Evolutionary conservation across 2,888 invertebrate species (phyloP).

Genomic region (Agrochola lota): DNA sequence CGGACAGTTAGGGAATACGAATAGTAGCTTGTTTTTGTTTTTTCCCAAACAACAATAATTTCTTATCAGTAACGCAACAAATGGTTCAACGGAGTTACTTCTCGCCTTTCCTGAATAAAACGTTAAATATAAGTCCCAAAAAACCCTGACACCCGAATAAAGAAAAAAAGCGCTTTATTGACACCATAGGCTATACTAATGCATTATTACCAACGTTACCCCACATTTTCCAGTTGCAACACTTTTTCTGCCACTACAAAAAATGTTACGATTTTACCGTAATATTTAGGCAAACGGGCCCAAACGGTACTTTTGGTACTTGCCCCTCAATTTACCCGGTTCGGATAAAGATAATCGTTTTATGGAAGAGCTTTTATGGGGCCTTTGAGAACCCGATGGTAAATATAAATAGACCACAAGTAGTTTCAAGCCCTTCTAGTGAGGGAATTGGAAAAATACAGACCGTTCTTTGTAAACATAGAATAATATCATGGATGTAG

Average conservation of each 20-base stretch:
- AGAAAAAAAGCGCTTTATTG: not conserved
- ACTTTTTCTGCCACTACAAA: slow-evolving; percentile 40
- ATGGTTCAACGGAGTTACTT: not conserved
- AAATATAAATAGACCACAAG: slow-evolving; percentile 49
- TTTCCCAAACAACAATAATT: too few species aligned
- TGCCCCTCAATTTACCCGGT: slow-evolving; percentile 30
- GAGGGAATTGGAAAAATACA: slow-evolving; percentile 26
- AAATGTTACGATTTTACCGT: slow-evolving; percentile 40
- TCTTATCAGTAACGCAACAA: not conserved
- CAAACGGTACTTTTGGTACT: slow-evolving; percentile 25
- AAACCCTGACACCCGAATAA: not conserved
- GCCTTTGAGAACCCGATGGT: slow-evolving; percentile 23
- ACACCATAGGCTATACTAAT: slow-evolving; percentile 5
- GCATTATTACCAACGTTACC: slow-evolving; percentile 26
- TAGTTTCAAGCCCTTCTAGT: slow-evolving; percentile 20
- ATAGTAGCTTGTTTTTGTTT: too few species aligned
- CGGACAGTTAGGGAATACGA: too few species aligned
- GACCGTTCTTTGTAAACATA: not conserved
- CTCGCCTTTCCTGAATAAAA: not conserved
- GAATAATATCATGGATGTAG: not conserved
- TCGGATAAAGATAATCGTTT: slow-evolving; percentile 51
- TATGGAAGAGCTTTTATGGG: slow-evolving; percentile 42
- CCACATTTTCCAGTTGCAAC: slow-evolving; percentile 18
- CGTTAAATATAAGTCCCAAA: not conserved
- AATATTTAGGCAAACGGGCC: slow-evolving; percentile 44